Base-by-base conservation (phyloP, 2,113 vertebrate genomes). In the Monopterus albus region DNA sequence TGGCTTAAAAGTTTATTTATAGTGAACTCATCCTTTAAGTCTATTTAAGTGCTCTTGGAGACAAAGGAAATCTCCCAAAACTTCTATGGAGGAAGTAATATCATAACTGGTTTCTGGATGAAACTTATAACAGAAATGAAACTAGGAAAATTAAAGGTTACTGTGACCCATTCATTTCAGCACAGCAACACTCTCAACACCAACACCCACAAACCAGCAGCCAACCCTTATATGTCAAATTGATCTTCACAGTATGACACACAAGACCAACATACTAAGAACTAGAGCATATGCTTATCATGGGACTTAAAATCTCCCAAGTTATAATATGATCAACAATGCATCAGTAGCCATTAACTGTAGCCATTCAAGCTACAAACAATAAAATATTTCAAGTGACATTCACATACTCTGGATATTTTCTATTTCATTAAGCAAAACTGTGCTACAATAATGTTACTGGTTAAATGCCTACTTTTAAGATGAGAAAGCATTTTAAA, bases 251-350 rank as follows among this genome's bases (percentile, higher is more conserved):
- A 21, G 8, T 11, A 31, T 31, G 29, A 31, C 13, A 5, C n/a
- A 60, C 35, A n/a, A 47, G 40, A 61, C 23, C 45, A 11, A 4
- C 13, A 29, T 7, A 49, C 26, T 17, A 35, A 47, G 0, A 23
- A 6, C 15, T 6, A 28, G 5, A 50, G 5, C 8, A 50, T 26
- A 45, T 62, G 50, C 13, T 58, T 25, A 28, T 45, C 63, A 57
- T 39, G 38, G 18, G 43, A 62, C n/a, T n/a, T n/a, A n/a, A n/a
- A n/a, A n/a, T n/a, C n/a, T 12, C 2, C 12, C 15, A 50, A 36
- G 5, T n/a, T 14, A 71, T 14, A 58, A 63, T 29, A 51, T 65
- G 45, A 78, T 51, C 20, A 17, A n/a, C 10, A 28, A 29, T 36
- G 7, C 13, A 31, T 15, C 13, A 52, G 17, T 7, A 28, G n/a